Percentiles rank a stretch among this genome's conserved stretches.
Evolutionary conservation across 2,888 invertebrate species (phyloP).

Genomic region (Neocrepidodera transversa): DNA sequence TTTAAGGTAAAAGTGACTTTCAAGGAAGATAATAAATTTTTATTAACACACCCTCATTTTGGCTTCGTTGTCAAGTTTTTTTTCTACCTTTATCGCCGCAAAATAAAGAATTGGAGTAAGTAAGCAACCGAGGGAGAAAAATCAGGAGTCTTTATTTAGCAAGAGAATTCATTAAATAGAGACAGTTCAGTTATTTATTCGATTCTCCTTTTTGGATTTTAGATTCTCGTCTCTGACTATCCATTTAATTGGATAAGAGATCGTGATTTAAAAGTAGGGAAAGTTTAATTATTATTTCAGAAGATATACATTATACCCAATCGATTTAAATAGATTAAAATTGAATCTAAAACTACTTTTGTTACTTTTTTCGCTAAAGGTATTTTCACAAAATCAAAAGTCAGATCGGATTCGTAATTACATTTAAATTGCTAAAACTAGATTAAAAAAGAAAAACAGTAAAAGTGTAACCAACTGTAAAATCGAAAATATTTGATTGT

Average conservation of each 20-base stretch:
- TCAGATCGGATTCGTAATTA: neutral
- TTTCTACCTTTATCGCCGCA: slow-evolving; percentile 4
- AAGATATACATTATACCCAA: too few relatives aligned
- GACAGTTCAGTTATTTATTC: slow-evolving; percentile 12
- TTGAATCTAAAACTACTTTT: too few relatives aligned
- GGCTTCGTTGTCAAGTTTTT: neutral
- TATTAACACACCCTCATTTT: slow-evolving; percentile 14
- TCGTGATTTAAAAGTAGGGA: slow-evolving; percentile 10
- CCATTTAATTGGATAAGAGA: slow-evolving; percentile 1
- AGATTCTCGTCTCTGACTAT: neutral
- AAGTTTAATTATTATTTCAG: slow-evolving; percentile 7
- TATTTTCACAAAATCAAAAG: too few relatives aligned
- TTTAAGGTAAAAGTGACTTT: slow-evolving; percentile 7
- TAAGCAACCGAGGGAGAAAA: slow-evolving; percentile 7
- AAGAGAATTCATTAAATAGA: slow-evolving; percentile 11
- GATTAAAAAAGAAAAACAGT: too few relatives aligned
- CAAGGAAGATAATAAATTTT: slow-evolving; percentile 18
- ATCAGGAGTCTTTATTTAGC: slow-evolving; percentile 4
- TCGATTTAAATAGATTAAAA: too few relatives aligned
- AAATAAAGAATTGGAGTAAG: slow-evolving; percentile 9
- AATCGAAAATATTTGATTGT: too few relatives aligned
- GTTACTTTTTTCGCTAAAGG: too few relatives aligned
- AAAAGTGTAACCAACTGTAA: too few relatives aligned
- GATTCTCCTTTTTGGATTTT: slow-evolving; percentile 2
- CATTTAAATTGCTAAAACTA: too few relatives aligned